Base-by-base conservation (phyloP, 2,113 vertebrate species). In the Peromyscus californicus region DNA sequence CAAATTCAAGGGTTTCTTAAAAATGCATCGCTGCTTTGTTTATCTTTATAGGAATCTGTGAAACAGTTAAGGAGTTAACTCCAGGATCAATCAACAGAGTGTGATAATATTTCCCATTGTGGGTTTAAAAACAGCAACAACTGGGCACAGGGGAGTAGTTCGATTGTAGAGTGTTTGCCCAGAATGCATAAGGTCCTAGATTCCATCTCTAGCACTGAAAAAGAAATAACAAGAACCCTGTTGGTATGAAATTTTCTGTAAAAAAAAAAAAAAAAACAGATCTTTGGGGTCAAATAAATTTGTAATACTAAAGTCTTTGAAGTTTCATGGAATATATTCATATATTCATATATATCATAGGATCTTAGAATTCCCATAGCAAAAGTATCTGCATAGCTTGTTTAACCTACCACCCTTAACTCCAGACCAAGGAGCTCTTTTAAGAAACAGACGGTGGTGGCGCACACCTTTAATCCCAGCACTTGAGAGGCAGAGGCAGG, bases 181-280 rank as follows among this genome's bases (percentile, higher is more conserved):
- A 57, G 48, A 26, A 69, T 54, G 24, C 45, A 82, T n/a, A 8
- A 80, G 61, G 59, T 24, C 31, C 13, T 79, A 51, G 36, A 51
- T 54, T 69, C 9, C 45, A 80, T 80, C 51, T 29, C 63, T 69
- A 72, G 36, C 65, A 22, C 24, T 19, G 6, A 15, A 82, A 82
- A 70, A 31, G 29, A 59, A 7, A 54, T 42, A 87, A 51, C 5
- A 69, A 80, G 13, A 74, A 54, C 9, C n/a, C 24, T 82, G 36
- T 76, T 75, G 33, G 9, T n/a, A 67, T 74, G 36, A 93, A 54
- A 83, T 93, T 7, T 63, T 94, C 80, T 79, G 39, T 90, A 19
- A 57, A 90, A n/a, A n/a, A 96, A 95, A 78, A 88, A 19, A 57
- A 90, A n/a, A n/a, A 96, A 95, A 78, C 39, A 95, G 29, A 96